A percentile compares a stretch with the other conserved stretches of the same genome.
phyloP scores from a whole-genome alignment of 37 sponge, comb jelly and placozoan species.

The Chondrilla cf. caribensis region DNA sequence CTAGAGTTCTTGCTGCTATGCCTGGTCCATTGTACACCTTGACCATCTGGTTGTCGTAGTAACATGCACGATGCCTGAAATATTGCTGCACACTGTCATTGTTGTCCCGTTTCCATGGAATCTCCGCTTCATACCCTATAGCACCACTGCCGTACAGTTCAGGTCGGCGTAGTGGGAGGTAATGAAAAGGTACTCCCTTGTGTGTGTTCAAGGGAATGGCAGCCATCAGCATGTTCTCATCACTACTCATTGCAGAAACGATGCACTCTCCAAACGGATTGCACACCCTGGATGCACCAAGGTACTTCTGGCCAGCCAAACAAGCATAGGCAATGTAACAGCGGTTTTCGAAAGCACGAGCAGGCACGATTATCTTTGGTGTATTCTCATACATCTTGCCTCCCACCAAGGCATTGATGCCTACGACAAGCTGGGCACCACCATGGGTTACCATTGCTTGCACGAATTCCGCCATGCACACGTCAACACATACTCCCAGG shows the following conservation, averaged over 20 bases:
- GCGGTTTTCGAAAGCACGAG: conserved; percentile 33
- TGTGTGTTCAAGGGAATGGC: conserved; percentile 31
- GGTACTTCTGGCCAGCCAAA: conserved; percentile 32
- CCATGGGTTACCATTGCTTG: conserved; percentile 25
- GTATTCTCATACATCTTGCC: conserved; percentile 15
- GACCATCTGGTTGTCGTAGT: conserved; percentile 37
- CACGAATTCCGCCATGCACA: conserved; percentile 38
- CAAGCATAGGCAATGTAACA: conserved; percentile 34
- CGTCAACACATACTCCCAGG: conserved; percentile 32
- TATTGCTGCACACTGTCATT: conserved; percentile 28
- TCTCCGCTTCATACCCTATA: conserved; percentile 23
- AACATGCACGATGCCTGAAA: conserved; percentile 32
- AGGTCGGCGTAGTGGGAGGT: conserved; percentile 28
- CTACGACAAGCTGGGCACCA: conserved; percentile 25
- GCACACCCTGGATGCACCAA: conserved; percentile 25
- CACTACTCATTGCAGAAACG: conserved; percentile 24
- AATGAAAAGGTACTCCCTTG: neutral
- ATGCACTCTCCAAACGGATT: conserved; percentile 29
- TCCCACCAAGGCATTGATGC: conserved; percentile 18
- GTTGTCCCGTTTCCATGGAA: conserved; percentile 18
- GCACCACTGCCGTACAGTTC: conserved; percentile 9
- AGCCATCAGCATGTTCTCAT: conserved; percentile 18
- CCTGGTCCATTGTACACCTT: conserved; percentile 26
- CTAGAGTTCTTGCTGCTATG: conserved; percentile 27
- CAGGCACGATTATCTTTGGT: conserved; percentile 6